These are phyloP conservation scores for Symphodus melops DNA, from an alignment of 2,113 vertebrate genomes.

Conservation along the genomic window DNA sequence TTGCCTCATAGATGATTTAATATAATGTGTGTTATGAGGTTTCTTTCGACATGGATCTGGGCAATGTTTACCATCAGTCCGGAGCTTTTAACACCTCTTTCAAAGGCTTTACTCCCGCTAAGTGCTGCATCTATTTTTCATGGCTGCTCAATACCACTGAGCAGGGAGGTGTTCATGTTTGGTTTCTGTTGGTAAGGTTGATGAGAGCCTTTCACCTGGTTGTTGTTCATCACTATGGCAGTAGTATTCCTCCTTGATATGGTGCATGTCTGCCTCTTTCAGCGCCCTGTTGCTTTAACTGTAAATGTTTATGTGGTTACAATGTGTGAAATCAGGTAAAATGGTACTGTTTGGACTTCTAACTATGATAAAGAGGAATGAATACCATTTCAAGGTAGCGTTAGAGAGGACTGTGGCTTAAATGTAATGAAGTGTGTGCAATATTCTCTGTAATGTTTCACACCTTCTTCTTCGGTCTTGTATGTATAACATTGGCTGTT, in stretches of 20 bases:
- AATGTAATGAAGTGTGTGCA: background rate
- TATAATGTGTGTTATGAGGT: background rate
- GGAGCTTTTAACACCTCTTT: constrained; percentile 8
- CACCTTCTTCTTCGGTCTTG: constrained; percentile 14
- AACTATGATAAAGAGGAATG: background rate
- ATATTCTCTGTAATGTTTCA: constrained; percentile 26
- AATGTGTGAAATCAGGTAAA: no score
- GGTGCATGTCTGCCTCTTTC: background rate
- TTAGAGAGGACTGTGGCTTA: background rate
- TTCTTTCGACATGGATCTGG: constrained; percentile 5
- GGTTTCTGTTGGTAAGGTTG: constrained; percentile 18
- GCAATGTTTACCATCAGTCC: background rate
- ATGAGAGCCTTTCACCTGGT: constrained; percentile 33
- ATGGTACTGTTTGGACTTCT: background rate
- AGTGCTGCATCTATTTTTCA: constrained; percentile 66
- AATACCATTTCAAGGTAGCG: background rate
- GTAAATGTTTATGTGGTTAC: background rate
- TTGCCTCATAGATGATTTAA: background rate
- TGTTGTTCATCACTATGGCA: background rate
- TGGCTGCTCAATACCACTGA: constrained; percentile 42
- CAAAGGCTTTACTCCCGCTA: constrained; percentile 31
- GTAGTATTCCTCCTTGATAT: background rate
- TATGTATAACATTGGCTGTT: constrained; percentile 12
- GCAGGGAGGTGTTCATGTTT: constrained; percentile 15
- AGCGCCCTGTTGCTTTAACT: background rate